phyloP scores from a whole-genome alignment of 2,797 vertebrate species.

The Notamacropus eugenii region DNA sequence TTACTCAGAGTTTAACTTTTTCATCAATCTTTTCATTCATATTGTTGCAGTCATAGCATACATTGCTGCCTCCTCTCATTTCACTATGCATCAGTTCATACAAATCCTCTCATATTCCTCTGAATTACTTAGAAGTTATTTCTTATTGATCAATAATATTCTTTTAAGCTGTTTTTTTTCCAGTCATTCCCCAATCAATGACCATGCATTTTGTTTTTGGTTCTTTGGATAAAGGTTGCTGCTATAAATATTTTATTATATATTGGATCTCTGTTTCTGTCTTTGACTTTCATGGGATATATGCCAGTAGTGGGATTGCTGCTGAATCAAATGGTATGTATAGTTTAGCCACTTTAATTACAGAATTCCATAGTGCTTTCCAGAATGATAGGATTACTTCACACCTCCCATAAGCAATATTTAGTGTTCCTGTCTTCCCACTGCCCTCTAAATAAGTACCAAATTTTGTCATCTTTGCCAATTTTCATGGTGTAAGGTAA shows the following conservation, averaged over 20 bases:
- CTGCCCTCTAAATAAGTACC: neutral
- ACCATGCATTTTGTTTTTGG: neutral
- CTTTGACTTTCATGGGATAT: neutral
- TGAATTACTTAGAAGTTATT: neutral
- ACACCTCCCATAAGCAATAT: neutral
- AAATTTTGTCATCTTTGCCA: neutral
- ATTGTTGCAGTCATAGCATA: neutral
- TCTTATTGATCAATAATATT: neutral
- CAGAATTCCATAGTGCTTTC: neutral
- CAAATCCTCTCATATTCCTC: neutral
- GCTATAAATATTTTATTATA: neutral
- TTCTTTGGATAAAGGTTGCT: neutral
- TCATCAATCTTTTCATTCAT: neutral
- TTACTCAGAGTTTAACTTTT: neutral
- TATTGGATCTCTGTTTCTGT: neutral
- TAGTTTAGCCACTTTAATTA: neutral
- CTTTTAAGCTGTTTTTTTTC: neutral
- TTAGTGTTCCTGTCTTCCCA: neutral
- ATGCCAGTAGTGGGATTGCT: neutral
- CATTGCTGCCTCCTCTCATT: neutral
- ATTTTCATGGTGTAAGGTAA: neutral
- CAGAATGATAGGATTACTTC: neutral
- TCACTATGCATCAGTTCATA: neutral
- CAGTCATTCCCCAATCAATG: neutral
- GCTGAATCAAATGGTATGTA: neutral